phyloP scores from a whole-genome alignment of 2,888 invertebrate genomes.

The Lepidochrysops patricia region DNA sequence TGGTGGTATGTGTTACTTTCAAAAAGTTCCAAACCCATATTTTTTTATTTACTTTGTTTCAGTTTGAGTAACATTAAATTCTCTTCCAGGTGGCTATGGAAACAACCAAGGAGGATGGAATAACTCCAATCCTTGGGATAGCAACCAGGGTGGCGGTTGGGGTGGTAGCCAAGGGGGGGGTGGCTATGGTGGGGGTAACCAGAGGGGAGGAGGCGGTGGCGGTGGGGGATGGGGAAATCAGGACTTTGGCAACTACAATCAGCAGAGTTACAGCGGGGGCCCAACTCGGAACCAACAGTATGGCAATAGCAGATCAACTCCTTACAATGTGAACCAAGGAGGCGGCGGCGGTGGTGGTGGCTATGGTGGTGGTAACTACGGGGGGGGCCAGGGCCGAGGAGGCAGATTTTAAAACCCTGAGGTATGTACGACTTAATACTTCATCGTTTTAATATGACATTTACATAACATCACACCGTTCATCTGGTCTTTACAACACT shows the following conservation, averaged over 20 bases:
- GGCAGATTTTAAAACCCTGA: conserved; percentile 41
- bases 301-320: conserved; percentile 79
- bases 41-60: background rate
- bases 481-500: conserved; percentile 3
- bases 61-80: conserved; percentile 14
- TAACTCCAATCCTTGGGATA: conserved; percentile 38
- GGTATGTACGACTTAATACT: conserved; percentile 39
- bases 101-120: conserved; percentile 45
- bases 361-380: conserved; percentile 41
- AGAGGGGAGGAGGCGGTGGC: conserved; percentile 40
- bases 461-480: conserved; percentile 26
- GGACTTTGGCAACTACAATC: conserved; percentile 85
- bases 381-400: conserved; percentile 49
- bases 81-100: conserved; percentile 60
- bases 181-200: conserved; percentile 31
- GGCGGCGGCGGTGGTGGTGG: conserved; percentile 68
- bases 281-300: conserved; percentile 86
- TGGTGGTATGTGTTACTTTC: conserved; percentile 21
- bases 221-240: conserved; percentile 68
- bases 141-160: conserved; percentile 68
- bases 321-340: conserved; percentile 81
- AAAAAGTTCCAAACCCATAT: background rate
- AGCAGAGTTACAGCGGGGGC: conserved; percentile 89
- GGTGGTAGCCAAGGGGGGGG: conserved; percentile 48
- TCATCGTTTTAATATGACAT: conserved; percentile 16